phyloP scores from a whole-genome alignment of 2,797 vertebrate genomes.

The Microctenopoma stevenorrisi region DNA sequence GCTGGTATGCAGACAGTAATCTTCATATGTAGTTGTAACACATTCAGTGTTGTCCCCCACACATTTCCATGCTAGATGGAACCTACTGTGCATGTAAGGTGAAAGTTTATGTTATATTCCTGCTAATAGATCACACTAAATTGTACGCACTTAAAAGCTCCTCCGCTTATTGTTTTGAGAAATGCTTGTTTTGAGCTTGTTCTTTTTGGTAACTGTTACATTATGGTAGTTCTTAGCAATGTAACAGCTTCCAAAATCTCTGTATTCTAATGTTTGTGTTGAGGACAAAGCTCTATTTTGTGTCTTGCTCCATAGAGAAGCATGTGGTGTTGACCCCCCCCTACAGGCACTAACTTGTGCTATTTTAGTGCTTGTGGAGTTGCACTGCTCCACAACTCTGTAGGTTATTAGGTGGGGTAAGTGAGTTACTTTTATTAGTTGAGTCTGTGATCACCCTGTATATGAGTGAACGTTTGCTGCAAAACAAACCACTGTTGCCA shows the following conservation, averaged over 20 bases:
- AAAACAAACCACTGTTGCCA: background rate
- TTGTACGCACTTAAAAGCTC: background rate
- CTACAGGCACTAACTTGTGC: conserved; percentile 43
- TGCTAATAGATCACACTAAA: no score
- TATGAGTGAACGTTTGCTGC: conserved; percentile 1
- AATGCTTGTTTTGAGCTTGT: background rate
- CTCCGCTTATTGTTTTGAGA: background rate
- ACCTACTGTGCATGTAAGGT: no score
- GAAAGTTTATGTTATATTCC: no score
- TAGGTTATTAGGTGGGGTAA: conserved; percentile 47
- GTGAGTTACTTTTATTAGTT: conserved; percentile 43
- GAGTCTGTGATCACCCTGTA: conserved; percentile 27
- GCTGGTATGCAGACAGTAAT: conserved; percentile 64
- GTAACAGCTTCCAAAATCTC: background rate
- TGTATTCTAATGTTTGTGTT: conserved; percentile 1
- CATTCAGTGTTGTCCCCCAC: conserved; percentile 14
- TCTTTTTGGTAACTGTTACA: no score
- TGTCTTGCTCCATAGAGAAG: conserved; percentile 24
- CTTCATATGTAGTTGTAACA: conserved; percentile 9
- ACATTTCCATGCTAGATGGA: no score
- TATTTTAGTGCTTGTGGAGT: conserved; percentile 66
- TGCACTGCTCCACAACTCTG: conserved; percentile 55
- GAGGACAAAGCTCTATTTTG: conserved; percentile 20
- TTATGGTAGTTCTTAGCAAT: no score
- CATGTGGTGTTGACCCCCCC: conserved; percentile 36